phyloP scores from a whole-genome alignment of 1,140 invertebrate genomes.

The Drosophila nigrodunni region DNA sequence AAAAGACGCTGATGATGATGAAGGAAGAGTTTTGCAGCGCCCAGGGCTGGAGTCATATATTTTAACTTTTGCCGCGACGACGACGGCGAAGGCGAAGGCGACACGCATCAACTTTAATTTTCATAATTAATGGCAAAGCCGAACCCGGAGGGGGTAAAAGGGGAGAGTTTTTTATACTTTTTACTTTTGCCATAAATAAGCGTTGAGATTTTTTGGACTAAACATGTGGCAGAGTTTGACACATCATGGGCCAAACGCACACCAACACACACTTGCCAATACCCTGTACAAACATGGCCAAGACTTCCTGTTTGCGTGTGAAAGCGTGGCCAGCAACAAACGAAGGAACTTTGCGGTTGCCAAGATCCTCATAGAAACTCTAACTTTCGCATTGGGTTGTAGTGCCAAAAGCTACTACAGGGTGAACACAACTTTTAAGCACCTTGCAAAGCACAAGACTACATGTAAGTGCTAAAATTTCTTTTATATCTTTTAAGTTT shows the following conservation, averaged over 20 bases:
- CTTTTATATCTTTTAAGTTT: too few species aligned
- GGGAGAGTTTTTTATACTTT: conserved; percentile 16
- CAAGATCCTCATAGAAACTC: conserved; percentile 15
- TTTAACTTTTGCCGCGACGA: conserved; percentile 49
- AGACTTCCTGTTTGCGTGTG: conserved; percentile 58
- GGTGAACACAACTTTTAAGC: too few species aligned
- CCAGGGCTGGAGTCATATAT: conserved; percentile 59
- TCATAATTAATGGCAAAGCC: conserved; percentile 73
- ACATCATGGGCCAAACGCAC: conserved; percentile 26
- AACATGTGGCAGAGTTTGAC: conserved; percentile 52
- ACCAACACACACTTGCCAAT: too few species aligned
- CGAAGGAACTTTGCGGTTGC: conserved; percentile 2
- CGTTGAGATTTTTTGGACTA: conserved; percentile 37
- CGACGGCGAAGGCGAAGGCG: conserved; percentile 54
- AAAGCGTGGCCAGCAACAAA: conserved; percentile 28
- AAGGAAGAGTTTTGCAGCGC: conserved; percentile 19
- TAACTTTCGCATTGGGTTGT: not conserved
- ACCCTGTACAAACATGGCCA: conserved; percentile 12
- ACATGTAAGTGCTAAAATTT: too few species aligned
- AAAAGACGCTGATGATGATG: conserved; percentile 2
- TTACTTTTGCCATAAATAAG: conserved; percentile 54
- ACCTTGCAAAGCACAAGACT: too few species aligned
- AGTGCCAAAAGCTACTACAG: too few species aligned
- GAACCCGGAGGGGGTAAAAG: conserved; percentile 23
- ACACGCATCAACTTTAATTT: conserved; percentile 79